Evolutionary conservation across 1,140 invertebrate genomes (phyloP), one percentile per base, ranked within the genome.

Genomic region (Leptinotarsa texana): DNA sequence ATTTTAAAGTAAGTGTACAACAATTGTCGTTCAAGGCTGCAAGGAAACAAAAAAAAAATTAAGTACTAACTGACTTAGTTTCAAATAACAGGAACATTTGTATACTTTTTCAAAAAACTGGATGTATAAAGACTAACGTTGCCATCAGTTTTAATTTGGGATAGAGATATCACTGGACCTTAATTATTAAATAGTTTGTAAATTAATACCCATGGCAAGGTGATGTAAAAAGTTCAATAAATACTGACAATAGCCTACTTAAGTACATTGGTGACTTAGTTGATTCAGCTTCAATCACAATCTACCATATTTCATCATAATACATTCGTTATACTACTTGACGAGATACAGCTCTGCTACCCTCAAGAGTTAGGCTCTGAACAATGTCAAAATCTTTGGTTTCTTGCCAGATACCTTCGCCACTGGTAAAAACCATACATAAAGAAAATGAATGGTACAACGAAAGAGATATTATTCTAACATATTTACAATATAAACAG

Each of bases 21-120:
- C 78, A 80, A 78, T 79, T 79, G 71, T 75, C 68, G 72, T 33
- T 73, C 62, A 48, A 73, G 63, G 63, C 15, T 73, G 63, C 47
- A 6, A 42, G 47, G 47, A 73, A 62, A 73, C 49, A 33, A 48
- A 63, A 65, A 72, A n/a, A 18, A 8, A 47, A 65, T 68, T 51
- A 75, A 68, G 21, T 49, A 62, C 63, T 72, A 75, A 84, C 84
- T 86, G 85, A 86, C 85, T 86, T 86, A 86, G 85, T 83, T 85
- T 84, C 82, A 79, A 69, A 83, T 83, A 83, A 84, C 82, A 86
- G 86, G 86, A 86, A 86, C 86, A 86, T 86, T 69, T 80, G 82
- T 80, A 84, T 82, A 84, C 84, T 85, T 84, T 84, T 84, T 81
- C 81, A 83, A 69, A 48, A 69, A 83, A 82, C 79, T 80, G 81